Evolutionary conservation across 2,888 invertebrate genomes (phyloP).

Genomic region (Cryptus armator): DNA sequence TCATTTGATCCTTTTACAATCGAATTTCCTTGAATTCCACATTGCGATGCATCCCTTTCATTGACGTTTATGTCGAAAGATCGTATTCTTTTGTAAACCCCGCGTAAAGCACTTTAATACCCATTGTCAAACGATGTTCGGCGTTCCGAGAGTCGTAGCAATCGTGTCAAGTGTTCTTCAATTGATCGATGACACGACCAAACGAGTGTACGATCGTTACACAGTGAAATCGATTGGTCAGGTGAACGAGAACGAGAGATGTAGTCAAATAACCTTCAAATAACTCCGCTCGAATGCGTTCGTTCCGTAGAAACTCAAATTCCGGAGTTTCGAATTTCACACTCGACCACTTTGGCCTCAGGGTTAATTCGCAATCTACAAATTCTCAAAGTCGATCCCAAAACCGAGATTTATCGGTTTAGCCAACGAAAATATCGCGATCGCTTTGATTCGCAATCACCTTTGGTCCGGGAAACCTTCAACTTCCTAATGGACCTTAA

Average conservation of each 20-base stretch:
- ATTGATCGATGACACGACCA: conserved; percentile 8
- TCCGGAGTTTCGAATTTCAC: not conserved
- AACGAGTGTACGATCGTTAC: not conserved
- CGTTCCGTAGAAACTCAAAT: not conserved
- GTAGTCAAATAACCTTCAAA: too few relatives aligned
- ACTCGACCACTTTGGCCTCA: not conserved
- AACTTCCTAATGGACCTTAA: conserved; percentile 70
- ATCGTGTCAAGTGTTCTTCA: conserved; percentile 29
- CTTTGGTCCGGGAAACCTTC: conserved; percentile 43
- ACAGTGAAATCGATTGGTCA: not conserved
- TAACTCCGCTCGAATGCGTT: not conserved
- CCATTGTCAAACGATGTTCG: not conserved
- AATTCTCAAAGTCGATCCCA: not conserved
- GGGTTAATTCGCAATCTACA: not conserved
- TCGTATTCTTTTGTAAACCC: conserved; percentile 43
- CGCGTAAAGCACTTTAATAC: conserved; percentile 39
- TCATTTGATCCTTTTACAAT: conserved; percentile 57
- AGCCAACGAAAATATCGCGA: conserved; percentile 65
- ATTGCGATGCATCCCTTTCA: conserved; percentile 40
- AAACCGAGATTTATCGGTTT: conserved; percentile 58
- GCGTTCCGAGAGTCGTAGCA: conserved; percentile 11
- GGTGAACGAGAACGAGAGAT: too few relatives aligned
- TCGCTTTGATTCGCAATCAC: conserved; percentile 71
- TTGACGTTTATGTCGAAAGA: conserved; percentile 50
- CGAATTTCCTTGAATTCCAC: conserved; percentile 48